phyloP scores from a whole-genome alignment of 2,797 vertebrate species.

The Psittacula derbiana region DNA sequence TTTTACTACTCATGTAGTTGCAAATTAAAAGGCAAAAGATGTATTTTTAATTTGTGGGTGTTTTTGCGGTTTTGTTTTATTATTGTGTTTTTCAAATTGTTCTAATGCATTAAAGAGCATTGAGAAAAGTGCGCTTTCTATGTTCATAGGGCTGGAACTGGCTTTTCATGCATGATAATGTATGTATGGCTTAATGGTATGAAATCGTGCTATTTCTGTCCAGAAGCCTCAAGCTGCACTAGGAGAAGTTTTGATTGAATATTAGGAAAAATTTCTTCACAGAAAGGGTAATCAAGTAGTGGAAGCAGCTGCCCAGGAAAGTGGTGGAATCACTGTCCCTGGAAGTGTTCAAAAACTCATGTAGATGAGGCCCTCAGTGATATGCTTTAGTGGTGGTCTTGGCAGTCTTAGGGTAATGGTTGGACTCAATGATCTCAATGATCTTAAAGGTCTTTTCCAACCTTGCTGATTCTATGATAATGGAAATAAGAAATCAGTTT shows the following conservation, averaged over 20 bases:
- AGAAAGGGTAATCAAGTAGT: background rate
- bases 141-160: background rate
- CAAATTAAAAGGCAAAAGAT: background rate
- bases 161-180: background rate
- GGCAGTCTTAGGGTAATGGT: background rate
- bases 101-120: background rate
- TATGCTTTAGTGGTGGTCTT: background rate
- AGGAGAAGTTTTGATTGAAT: background rate
- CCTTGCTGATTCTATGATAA: background rate
- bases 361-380: background rate
- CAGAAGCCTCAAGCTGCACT: background rate
- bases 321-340: background rate
- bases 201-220: background rate
- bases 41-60: background rate
- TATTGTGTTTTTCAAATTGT: background rate
- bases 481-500: background rate
- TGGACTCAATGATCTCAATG: background rate
- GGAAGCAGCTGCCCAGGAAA: background rate
- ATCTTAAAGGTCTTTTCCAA: background rate
- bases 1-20: background rate
- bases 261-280: background rate
- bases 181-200: background rate
- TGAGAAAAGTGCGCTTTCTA: background rate
- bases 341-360: background rate
- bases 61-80: background rate